Evolutionary conservation across 2,888 invertebrate genomes (phyloP), one percentile per base, ranked within the genome.

Genomic region (Cerceris ruficornis): DNA sequence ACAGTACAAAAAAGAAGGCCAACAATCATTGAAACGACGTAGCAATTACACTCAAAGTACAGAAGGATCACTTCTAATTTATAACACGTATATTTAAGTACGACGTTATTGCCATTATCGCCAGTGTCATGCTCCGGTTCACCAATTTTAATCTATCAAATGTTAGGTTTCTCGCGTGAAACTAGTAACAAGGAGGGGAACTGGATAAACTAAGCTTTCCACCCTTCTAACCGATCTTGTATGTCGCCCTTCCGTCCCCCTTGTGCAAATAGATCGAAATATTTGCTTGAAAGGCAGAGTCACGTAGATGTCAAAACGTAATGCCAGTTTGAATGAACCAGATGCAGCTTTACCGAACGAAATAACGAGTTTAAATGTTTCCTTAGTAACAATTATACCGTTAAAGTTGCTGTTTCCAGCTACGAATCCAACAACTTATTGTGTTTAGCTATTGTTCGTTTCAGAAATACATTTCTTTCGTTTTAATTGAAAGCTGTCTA

Each of bases 191-290:
- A 42, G 59, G 4, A 42, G 59, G 59, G 46, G 46, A 6, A 46
- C 46, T 46, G 11, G 46, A 11, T 11, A 11, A 46, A 50, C 50
- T 77, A 75, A 61, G 52, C 69, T 69, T 52, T 61, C 61, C 46
- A 65, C 11, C 55, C 66, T 57, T 74, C 54, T 39, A 28, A 58
- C 70, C 67, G 77, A 64, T 50, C 60, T 52, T 39, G 57, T 41
- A 14, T 14, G 7, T 15, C 52, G 17, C 75, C 77, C 65, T 43
- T 46, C 52, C 17, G 43, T 57, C 66, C 62, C 60, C 72, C 59
- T 67, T 73, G 66, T 69, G 58, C 77, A 79, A 79, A 77, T 73
- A 77, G 52, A 79, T 79, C 66, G 79, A 66, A 73, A 77, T 73
- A 73, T 77, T 77, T 79, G 62, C 64, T 77, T 77, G 66, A 69